Conservation (phyloP, 2,797 vertebrate species). For the Acipenser transmontanus region DNA sequence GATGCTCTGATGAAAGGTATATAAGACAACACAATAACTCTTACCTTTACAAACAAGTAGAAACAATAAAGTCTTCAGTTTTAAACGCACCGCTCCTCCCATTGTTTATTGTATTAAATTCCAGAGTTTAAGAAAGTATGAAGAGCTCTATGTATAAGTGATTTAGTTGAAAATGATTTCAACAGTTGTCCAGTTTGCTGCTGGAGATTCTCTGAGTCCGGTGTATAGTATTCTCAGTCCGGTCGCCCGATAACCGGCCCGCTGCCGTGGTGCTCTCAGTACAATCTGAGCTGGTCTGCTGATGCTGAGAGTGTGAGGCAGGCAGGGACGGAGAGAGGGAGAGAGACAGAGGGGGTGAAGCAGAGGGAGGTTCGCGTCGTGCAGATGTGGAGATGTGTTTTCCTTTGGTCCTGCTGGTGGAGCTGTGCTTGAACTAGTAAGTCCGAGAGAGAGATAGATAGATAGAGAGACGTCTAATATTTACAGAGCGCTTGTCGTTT, state of each 20-base stretch:
- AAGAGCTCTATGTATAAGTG: constrained; percentile 43
- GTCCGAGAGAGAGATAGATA: constrained; percentile 4
- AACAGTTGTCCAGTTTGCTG: constrained; percentile 19
- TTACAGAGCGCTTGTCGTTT: not conserved
- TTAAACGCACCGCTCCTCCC: constrained; percentile 57
- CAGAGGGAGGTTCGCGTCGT: constrained; percentile 40
- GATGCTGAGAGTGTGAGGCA: constrained; percentile 17
- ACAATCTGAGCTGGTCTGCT: constrained; percentile 33
- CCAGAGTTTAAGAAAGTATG: not conserved
- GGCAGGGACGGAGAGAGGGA: constrained; percentile 3
- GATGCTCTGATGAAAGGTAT: too few relatives aligned
- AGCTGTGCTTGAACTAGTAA: constrained; percentile 31
- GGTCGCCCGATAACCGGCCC: constrained; percentile 44
- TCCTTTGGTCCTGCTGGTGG: constrained; percentile 33
- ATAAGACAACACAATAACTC: constrained; percentile 10
- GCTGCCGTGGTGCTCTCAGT: constrained; percentile 37
- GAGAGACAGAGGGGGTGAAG: constrained; percentile 7
- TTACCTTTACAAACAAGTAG: constrained; percentile 59
- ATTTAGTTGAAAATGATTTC: constrained; percentile 18
- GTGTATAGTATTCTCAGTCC: constrained; percentile 42
- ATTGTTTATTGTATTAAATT: constrained; percentile 44
- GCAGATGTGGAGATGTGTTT: constrained; percentile 32
- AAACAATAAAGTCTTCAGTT: constrained; percentile 46
- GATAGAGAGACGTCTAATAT: not conserved
- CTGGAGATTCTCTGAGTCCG: constrained; percentile 18